Evolutionary conservation across 2,888 invertebrate genomes (phyloP).

Genomic region (Tetragonula carbonaria): DNA sequence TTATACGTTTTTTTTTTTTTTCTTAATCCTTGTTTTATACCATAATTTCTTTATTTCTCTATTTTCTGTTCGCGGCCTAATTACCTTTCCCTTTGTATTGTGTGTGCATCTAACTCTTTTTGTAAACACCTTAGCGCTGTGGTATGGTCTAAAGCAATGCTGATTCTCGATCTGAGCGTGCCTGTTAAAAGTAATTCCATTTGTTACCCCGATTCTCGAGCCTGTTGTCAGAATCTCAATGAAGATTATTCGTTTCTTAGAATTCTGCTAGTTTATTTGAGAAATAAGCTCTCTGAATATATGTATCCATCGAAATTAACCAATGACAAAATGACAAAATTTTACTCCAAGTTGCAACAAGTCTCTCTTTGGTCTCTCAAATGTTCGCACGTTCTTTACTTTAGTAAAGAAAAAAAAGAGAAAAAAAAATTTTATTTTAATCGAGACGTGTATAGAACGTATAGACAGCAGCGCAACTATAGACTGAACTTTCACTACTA

Average conservation of each 20-base stretch:
- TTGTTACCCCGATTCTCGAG: not conserved
- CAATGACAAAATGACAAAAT: not conserved
- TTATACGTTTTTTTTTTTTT: conserved; percentile 9
- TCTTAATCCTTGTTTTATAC: not conserved
- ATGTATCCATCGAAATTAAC: not conserved
- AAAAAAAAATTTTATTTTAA: not conserved
- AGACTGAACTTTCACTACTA: conserved; percentile 33
- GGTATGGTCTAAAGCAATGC: conserved; percentile 38
- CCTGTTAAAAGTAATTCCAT: conserved; percentile 7
- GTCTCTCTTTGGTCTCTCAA: not conserved
- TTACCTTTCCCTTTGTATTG: conserved; percentile 41
- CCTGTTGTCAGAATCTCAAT: not conserved
- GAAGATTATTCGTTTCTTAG: not conserved
- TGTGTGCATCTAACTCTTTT: conserved; percentile 62
- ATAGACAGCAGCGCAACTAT: not conserved
- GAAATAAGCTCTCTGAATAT: not conserved
- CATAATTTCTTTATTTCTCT: conserved; percentile 40
- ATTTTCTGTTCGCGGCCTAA: conserved; percentile 48
- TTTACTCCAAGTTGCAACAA: not conserved
- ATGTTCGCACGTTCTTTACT: not conserved
- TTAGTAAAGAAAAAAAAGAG: too few species aligned
- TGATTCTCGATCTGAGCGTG: conserved; percentile 15
- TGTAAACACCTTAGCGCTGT: conserved; percentile 32
- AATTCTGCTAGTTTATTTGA: not conserved
- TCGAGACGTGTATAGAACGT: not conserved